Evolutionary conservation across 2,797 vertebrate genomes (phyloP).

Genomic region (Sebastes nivosus): DNA sequence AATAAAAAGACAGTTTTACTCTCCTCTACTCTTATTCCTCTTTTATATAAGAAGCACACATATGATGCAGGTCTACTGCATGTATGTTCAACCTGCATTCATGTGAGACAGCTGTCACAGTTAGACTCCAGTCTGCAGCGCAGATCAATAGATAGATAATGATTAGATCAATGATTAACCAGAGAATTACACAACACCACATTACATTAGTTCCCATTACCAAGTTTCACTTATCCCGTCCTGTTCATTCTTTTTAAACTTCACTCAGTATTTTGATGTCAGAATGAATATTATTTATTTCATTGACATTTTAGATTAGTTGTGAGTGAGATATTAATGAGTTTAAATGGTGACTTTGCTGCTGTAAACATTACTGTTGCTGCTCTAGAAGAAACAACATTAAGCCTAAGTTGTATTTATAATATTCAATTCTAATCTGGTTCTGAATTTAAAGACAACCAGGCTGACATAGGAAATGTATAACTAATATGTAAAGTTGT

Average conservation of each 20-base stretch:
- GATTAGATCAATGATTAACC: background rate
- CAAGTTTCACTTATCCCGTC: background rate
- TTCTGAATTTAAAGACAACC: too few relatives aligned
- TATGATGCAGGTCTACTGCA: background rate
- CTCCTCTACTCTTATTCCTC: background rate
- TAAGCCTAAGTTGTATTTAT: rapidly evolving
- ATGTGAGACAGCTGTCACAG: background rate
- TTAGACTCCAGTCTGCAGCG: background rate
- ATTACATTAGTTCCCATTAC: background rate
- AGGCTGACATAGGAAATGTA: rapidly evolving
- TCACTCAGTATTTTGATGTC: too few relatives aligned
- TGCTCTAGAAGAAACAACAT: too few relatives aligned
- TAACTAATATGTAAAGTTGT: too few relatives aligned
- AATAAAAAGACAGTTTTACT: background rate
- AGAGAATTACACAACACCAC: background rate
- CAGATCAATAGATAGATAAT: background rate
- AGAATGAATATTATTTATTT: too few relatives aligned
- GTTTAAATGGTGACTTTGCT: too few relatives aligned
- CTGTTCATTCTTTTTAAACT: background rate
- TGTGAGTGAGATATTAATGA: too few relatives aligned
- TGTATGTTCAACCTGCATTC: background rate
- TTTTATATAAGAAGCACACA: background rate
- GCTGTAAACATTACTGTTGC: background rate
- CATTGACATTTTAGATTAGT: too few relatives aligned
- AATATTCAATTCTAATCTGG: too few relatives aligned